Evolutionary conservation across 2,888 invertebrate genomes (phyloP).

Genomic region (Nemurella pictetii): DNA sequence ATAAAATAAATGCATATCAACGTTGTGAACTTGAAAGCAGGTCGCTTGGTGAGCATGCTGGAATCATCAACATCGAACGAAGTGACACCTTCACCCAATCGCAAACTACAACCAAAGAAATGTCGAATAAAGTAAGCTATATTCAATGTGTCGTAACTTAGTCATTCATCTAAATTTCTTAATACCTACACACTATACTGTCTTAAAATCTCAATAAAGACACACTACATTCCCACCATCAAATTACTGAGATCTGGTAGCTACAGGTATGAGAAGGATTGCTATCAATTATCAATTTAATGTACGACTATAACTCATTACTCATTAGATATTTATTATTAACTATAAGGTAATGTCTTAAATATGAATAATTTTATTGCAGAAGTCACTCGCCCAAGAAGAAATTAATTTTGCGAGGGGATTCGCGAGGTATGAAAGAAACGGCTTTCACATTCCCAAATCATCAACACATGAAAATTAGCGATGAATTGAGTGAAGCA

Average conservation of each 20-base stretch:
- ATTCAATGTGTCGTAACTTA: neutral
- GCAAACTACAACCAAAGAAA: slow-evolving; percentile 36
- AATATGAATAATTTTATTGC: slow-evolving; percentile 17
- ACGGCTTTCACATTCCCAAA: slow-evolving; percentile 41
- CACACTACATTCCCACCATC: too few relatives aligned
- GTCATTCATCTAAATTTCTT: neutral
- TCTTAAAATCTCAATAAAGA: too few relatives aligned
- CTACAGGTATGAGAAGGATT: too few relatives aligned
- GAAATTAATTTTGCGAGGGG: slow-evolving; percentile 30
- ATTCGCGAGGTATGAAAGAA: slow-evolving; percentile 37
- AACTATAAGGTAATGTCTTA: neutral
- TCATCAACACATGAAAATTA: slow-evolving; percentile 21
- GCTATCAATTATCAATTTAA: neutral
- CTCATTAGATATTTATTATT: neutral
- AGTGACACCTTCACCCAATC: slow-evolving; percentile 38
- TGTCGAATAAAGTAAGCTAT: slow-evolving; percentile 37
- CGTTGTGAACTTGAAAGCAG: slow-evolving; percentile 32
- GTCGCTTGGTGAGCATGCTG: slow-evolving; percentile 41
- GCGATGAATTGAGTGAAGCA: slow-evolving; percentile 39
- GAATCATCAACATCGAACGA: slow-evolving; percentile 43
- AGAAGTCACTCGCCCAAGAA: slow-evolving; percentile 40
- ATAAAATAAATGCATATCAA: neutral
- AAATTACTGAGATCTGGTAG: too few relatives aligned
- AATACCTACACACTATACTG: neutral
- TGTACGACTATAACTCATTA: neutral